These are phyloP conservation scores for Heteractis magnifica DNA, from an alignment of 92 coral and sea anemone genomes.

Conservation along the genomic window DNA sequence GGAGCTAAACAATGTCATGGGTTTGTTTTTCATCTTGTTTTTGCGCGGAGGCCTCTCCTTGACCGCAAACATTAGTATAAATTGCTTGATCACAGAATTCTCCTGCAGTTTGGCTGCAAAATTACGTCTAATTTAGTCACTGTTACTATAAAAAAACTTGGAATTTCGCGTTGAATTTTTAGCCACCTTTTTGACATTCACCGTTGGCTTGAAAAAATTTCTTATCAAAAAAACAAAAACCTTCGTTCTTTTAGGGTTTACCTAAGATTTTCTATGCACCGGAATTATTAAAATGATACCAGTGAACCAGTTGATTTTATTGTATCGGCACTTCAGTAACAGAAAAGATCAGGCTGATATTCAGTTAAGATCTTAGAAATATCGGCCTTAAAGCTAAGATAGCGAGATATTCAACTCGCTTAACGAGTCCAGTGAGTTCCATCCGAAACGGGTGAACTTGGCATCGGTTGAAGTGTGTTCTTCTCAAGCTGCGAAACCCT, in stretches of 20 bases:
- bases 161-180: not conserved
- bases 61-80: conserved; percentile 20
- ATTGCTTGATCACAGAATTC: conserved; percentile 5
- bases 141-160: not conserved
- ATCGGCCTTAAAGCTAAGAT: not conserved
- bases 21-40: conserved; percentile 32
- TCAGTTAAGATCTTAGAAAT: conserved; percentile 15
- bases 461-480: conserved; percentile 6
- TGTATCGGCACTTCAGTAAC: conserved; percentile 17
- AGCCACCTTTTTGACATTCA: conserved; percentile 4
- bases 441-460: conserved; percentile 9
- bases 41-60: conserved; percentile 3
- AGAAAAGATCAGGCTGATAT: conserved; percentile 9
- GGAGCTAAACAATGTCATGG: conserved; percentile 10
- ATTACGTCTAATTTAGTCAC: not conserved
- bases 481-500: conserved; percentile 33
- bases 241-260: not conserved
- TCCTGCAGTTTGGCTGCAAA: not conserved
- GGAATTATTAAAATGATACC: conserved; percentile 37
- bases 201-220: not conserved
- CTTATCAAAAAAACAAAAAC: conserved; percentile 1
- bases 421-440: conserved; percentile 2
- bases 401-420: conserved; percentile 5
- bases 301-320: conserved; percentile 19
- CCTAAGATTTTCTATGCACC: conserved; percentile 16